Base-by-base conservation (phyloP, 2,113 vertebrate species). In the Etheostoma spectabile region DNA sequence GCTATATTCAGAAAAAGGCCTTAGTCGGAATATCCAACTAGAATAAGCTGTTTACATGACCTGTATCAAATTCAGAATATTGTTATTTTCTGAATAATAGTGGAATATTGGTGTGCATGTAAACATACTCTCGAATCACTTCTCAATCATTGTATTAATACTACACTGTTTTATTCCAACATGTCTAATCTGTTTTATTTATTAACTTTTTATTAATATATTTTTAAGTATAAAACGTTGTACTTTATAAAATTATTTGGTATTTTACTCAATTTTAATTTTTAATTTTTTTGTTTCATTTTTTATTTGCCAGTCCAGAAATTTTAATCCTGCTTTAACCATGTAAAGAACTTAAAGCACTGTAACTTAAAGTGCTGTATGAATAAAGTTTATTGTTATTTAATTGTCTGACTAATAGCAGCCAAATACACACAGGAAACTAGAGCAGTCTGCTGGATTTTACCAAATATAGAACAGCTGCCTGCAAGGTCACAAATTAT, bases 401-500 rank as follows among this genome's bases (percentile, higher is more conserved):
- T 57, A 33, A 59, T 64, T 74, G 19, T 62, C 55, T n/a, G 12
- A 48, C 27, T 49, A 10, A 42, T 63, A 33, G 10, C 3, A 18
- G 30, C 12, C 51, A 38, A 38, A 74, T 8, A 52, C 48, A 45
- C 18, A 33, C 45, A 42, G 33, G 62, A 27, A 55, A 62, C 49
- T 64, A 24, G 35, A 56, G 63, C 70, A 72, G 33, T 67, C 61
- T 74, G 65, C 46, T 57, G 46, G 11, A 48, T 74, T 51, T 48
- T 71, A 49, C 48, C 11, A 53, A 77, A 77, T 74, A 67, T 19
- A 35, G 13, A 79, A 52, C 86, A 74, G 24, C 75, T 86, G 82
- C 66, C 73, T 64, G 46, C 61, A 66, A 74, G 62, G 76, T 71
- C 61, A 77, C 24, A 27, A 55, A 80, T 74, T 61, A 53, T 52